Conservation (phyloP, 2,888 invertebrate genomes). For the Leistus spinibarbis region DNA sequence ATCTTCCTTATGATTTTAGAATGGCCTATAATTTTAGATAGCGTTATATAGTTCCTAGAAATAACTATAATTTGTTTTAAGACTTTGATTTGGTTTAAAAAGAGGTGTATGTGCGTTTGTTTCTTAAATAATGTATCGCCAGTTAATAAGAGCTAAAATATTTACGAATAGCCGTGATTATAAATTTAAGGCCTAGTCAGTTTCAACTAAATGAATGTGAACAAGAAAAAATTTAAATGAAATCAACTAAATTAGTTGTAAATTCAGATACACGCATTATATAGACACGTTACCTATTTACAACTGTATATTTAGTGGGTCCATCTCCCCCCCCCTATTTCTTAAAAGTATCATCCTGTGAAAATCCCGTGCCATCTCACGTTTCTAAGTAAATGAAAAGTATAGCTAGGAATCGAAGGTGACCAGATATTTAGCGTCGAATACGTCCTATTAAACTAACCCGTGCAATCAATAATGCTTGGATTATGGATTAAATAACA, state of each 20-base stretch:
- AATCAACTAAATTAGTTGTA: neutral
- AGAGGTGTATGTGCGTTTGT: neutral
- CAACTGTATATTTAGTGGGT: constrained; percentile 14
- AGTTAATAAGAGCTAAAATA: constrained; percentile 24
- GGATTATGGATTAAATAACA: constrained; percentile 30
- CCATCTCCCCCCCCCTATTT: constrained; percentile 6
- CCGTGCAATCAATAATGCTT: constrained; percentile 39
- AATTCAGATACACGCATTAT: neutral
- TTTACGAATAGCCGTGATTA: constrained; percentile 38
- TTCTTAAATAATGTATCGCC: constrained; percentile 16
- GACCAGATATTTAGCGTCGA: constrained; percentile 12
- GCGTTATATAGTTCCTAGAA: constrained; percentile 8
- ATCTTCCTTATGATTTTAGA: neutral
- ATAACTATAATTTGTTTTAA: neutral
- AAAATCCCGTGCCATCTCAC: constrained; percentile 33
- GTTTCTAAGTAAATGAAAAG: neutral
- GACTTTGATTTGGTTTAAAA: neutral
- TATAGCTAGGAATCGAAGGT: neutral
- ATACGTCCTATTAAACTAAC: constrained; percentile 39
- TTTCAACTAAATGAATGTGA: constrained; percentile 20
- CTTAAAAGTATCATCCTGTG: constrained; percentile 25
- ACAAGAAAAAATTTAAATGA: neutral
- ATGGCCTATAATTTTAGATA: constrained; percentile 1
- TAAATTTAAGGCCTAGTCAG: constrained; percentile 38
- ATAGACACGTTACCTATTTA: constrained; percentile 20